These are phyloP conservation scores for roundworm (Caenorhabditis elegans) DNA, from an alignment of 1,140 invertebrate species.

Conservation along the genomic window DNA sequence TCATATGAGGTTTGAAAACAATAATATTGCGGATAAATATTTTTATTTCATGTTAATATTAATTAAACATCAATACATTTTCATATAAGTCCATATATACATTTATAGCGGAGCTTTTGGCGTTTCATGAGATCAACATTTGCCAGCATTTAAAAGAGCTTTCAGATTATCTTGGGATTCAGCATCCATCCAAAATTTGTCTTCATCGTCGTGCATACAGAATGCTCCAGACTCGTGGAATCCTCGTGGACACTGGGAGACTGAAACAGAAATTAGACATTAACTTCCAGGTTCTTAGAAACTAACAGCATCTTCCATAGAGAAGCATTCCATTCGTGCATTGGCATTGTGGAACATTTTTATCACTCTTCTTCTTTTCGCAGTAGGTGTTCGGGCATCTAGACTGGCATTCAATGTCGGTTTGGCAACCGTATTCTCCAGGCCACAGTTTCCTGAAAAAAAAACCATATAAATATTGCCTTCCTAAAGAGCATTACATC, in stretches of 20 bases:
- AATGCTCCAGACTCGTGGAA: slow-evolving; percentile 60
- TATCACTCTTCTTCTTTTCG: slow-evolving; percentile 54
- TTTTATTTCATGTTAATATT: too few species aligned
- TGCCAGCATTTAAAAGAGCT: slow-evolving; percentile 54
- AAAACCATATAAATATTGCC: neutral
- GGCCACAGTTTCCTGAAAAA: slow-evolving; percentile 59
- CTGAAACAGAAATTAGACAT: slow-evolving; percentile 44
- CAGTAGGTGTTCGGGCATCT: slow-evolving; percentile 61
- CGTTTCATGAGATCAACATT: slow-evolving; percentile 45
- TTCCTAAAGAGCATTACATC: too few species aligned
- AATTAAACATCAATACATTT: too few species aligned
- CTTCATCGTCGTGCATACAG: slow-evolving; percentile 61
- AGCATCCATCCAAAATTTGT: slow-evolving; percentile 57
- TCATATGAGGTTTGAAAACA: too few species aligned
- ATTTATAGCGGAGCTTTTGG: neutral
- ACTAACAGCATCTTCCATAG: slow-evolving; percentile 63
- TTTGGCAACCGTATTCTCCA: slow-evolving; percentile 58
- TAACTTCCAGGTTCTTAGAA: neutral
- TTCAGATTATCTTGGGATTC: slow-evolving; percentile 56
- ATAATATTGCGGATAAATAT: too few species aligned
- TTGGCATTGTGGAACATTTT: slow-evolving; percentile 58
- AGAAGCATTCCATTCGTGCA: slow-evolving; percentile 57
- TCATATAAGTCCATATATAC: neutral
- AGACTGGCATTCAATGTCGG: slow-evolving; percentile 53
- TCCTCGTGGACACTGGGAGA: slow-evolving; percentile 55